Base-by-base conservation (phyloP, 1,140 invertebrate genomes). In the Heliothis subflexa region DNA sequence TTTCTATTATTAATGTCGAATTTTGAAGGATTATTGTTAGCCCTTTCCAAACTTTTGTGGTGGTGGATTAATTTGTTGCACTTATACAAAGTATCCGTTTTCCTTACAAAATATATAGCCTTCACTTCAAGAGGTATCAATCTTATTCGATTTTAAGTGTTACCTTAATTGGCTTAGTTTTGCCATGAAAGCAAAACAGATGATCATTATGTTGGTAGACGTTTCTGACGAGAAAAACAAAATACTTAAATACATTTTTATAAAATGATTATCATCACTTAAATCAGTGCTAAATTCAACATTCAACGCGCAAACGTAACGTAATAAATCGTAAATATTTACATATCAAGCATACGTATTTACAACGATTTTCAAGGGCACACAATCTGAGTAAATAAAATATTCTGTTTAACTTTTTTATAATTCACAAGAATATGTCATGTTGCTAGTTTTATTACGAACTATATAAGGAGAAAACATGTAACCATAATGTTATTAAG, bases 281-380 rank as follows among this genome's bases (percentile, higher is more conserved):
- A 59, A 3, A 13, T 13, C 16, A 21, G 11, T 11, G 21, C 21
- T 59, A 66, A 66, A 62, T 40, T 62, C 59, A 62, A 62, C n/a
- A 16, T 33, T 28, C 25, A 40, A 62, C 4, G 1, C 33, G 10
- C 18, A 18, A 18, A 64, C 16, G 12, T 64, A 47, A 18, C 12
- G 62, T 16, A 66, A 47, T 66, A 66, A 21, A 66, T 11, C 40
- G 62, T 47, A 66, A 66, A 66, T 66, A 47, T 66, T 66, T 12
- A 47, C 40, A 47, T 47, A 66, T 66, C 40, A 18, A 40, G 16
- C 10, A 66, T 47, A 47, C 40, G 18, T 66, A 66, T 66, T 47
- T 47, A 66, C 62, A 66, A 47, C 28, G 28, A 66, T 66, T 66
- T 66, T 66, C 62, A 66, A 66, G 62, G 62, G 10, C 62, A 66